phyloP scores from a whole-genome alignment of 2,797 vertebrate species.

The Pachyuromys duprasi region DNA sequence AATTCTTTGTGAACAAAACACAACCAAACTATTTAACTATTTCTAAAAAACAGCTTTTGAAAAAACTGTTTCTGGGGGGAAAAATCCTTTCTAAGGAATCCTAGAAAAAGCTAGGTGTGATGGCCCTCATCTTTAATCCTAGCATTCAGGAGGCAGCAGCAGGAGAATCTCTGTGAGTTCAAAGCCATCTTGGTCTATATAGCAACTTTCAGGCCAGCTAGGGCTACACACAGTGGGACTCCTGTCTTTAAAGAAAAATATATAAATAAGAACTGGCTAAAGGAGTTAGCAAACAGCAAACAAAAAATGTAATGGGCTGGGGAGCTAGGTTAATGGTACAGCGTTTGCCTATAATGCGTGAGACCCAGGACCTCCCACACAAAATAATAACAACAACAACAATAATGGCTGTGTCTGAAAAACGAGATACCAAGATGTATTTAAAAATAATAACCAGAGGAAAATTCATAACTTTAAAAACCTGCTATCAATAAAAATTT shows the following conservation, averaged over 20 bases:
- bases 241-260: neutral
- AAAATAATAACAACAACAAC: neutral
- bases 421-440: neutral
- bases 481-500: neutral
- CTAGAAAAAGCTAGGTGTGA: neutral
- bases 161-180: neutral
- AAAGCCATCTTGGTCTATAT: neutral
- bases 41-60: neutral
- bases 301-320: neutral
- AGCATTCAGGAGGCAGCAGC: neutral
- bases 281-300: neutral
- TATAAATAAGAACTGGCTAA: neutral
- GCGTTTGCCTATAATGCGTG: neutral
- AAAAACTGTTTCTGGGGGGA: neutral
- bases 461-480: neutral
- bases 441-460: conserved; percentile 7
- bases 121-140: neutral
- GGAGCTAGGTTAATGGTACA: neutral
- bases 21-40: neutral
- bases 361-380: no score
- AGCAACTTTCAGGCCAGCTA: neutral
- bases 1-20: neutral
- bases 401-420: neutral
- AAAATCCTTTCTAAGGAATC: neutral
- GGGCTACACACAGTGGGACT: neutral